Base-by-base conservation (phyloP, 2,797 vertebrate genomes). In the Hybognathus amarus region DNA sequence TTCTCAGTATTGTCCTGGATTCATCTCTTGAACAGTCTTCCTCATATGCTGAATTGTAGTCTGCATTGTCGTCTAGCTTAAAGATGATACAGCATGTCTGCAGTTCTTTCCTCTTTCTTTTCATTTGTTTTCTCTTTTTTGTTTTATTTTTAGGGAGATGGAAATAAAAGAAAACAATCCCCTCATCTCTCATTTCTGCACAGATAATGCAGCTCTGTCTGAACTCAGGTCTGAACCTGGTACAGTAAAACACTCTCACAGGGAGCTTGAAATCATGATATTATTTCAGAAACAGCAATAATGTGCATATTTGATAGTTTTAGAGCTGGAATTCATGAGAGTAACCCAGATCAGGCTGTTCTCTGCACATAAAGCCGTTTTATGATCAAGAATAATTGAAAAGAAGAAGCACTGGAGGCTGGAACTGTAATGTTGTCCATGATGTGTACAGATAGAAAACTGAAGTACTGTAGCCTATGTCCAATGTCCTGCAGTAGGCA, bases 1-100 rank as follows among this genome's bases (percentile, higher is more conserved):
- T 27, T 80, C 67, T 33, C 38, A 11, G 52, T 69, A 80, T 69
- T 80, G 66, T 80, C 56, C 66, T 54, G 66, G 66, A 80, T 80
- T 68, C 66, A 42, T 54, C 64, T 27, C 22, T 40, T 76, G 52
- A 59, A 59, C 22, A 36, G 50, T 54, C 38, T 45, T 64, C 27
- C 22, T 78, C 18, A 5, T 66, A 18, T 47, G 40, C 27, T 56
- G 64, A 69, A 69, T 79, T 5, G 2, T 40, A 64, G 54, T 74
- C 30, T 63, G 54, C 20, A 24, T 81, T 73, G 69, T 73, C 27
- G 36, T 63, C n/a, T 18, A 56, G 47, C 13, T 73, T 6, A 67
- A 66, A 38, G 18, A 38, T 17, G 68, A 80, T 71, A 63, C 56
- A 52, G 30, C 20, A 63, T 47, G 27, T 24, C 24, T 42, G 52